Conservation (phyloP, 2,888 invertebrate species). For the Neoitamus cyanurus region DNA sequence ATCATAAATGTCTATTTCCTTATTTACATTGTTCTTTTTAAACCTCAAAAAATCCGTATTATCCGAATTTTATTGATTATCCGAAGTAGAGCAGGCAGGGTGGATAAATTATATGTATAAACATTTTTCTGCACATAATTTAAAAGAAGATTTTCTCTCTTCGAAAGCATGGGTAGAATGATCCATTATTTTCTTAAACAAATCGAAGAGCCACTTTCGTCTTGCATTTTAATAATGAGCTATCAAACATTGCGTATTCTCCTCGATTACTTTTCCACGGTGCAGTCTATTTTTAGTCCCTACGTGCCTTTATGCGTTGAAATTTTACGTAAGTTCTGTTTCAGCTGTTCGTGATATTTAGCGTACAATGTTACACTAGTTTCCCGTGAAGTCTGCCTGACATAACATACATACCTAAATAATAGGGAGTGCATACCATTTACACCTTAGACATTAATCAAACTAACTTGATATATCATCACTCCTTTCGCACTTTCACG, state of each 20-base stretch:
- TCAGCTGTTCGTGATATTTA: neutral
- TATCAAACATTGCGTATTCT: neutral
- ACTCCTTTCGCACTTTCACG: neutral
- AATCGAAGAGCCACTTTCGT: neutral
- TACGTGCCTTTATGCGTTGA: neutral
- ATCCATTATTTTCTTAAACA: neutral
- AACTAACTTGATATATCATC: neutral
- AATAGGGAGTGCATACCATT: neutral
- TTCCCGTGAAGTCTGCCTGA: neutral
- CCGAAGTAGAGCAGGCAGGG: no score
- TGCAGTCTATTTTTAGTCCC: neutral
- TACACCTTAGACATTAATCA: neutral
- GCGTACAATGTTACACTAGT: neutral
- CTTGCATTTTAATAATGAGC: neutral
- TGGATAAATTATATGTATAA: no score
- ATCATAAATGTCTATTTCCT: no score
- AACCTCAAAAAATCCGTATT: no score
- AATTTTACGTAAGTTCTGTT: neutral
- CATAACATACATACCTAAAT: neutral
- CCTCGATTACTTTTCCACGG: neutral
- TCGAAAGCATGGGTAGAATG: no score
- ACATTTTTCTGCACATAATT: no score
- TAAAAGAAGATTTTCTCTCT: no score
- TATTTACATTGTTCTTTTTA: no score
- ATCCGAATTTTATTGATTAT: no score